phyloP scores from a whole-genome alignment of 2,797 vertebrate genomes.

The Anomalospiza imberbis region DNA sequence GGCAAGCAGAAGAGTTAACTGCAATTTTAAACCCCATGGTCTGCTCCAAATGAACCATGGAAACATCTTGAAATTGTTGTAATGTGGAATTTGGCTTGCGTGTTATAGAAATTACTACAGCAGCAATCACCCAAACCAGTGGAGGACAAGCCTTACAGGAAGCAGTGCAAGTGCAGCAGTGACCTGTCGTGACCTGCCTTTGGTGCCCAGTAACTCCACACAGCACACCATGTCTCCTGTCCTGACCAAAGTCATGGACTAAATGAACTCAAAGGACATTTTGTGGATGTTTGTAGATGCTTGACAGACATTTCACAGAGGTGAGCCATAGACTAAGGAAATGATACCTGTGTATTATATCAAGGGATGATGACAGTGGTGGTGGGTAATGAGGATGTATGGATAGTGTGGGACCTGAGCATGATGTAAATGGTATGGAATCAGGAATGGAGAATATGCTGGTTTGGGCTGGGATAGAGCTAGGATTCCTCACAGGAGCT shows the following conservation, averaged over 20 bases:
- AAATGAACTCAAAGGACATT: neutral
- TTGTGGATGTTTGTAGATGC: neutral
- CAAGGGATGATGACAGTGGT: neutral
- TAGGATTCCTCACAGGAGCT: neutral
- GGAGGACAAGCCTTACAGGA: neutral
- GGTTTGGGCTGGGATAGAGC: neutral
- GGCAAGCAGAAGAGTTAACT: neutral
- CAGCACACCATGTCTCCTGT: neutral
- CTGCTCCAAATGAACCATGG: neutral
- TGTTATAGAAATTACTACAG: neutral
- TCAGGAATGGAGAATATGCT: neutral
- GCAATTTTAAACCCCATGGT: neutral
- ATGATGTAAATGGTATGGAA: neutral
- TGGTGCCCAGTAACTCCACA: neutral
- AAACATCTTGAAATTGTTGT: neutral
- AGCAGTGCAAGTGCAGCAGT: neutral
- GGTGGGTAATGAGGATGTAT: neutral
- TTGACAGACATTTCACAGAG: neutral
- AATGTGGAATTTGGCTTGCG: rapidly evolving
- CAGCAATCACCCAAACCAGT: neutral
- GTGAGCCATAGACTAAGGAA: neutral
- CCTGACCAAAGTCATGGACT: neutral
- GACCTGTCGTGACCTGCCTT: neutral
- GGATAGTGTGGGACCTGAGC: neutral
- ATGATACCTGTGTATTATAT: neutral